These are phyloP conservation scores for Anthoscopus minutus DNA, from an alignment of 2,113 vertebrate genomes.

Conservation along the genomic window DNA sequence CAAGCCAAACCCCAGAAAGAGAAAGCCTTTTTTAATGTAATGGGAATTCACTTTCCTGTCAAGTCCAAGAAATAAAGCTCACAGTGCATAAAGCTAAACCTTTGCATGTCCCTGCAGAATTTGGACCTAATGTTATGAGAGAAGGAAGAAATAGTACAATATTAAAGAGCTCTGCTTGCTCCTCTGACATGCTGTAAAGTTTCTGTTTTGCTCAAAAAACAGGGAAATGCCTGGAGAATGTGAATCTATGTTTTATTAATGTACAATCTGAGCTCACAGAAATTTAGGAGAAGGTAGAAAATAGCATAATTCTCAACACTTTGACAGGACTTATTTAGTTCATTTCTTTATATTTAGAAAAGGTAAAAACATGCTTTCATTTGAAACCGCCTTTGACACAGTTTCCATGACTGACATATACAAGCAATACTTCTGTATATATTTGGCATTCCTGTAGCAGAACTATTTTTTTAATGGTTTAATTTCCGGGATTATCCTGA, in stretches of 20 bases:
- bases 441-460: background rate
- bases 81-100: background rate
- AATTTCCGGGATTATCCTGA: background rate
- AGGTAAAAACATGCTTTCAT: constrained; percentile 24
- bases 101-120: background rate
- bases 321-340: constrained; percentile 4
- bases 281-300: background rate
- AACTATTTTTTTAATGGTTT: background rate
- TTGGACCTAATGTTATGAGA: background rate
- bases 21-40: background rate
- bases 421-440: background rate
- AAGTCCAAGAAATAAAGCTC: background rate
- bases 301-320: background rate
- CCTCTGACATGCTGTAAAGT: background rate
- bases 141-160: background rate
- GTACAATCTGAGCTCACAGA: background rate
- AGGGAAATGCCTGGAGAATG: background rate
- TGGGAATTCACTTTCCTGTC: background rate
- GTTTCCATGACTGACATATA: background rate
- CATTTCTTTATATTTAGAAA: background rate
- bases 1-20: background rate
- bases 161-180: background rate
- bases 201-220: background rate
- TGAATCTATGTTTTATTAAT: background rate
- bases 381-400: background rate